Base-by-base conservation (phyloP, 2,797 vertebrate species). In the Fistularia tabacaria region DNA sequence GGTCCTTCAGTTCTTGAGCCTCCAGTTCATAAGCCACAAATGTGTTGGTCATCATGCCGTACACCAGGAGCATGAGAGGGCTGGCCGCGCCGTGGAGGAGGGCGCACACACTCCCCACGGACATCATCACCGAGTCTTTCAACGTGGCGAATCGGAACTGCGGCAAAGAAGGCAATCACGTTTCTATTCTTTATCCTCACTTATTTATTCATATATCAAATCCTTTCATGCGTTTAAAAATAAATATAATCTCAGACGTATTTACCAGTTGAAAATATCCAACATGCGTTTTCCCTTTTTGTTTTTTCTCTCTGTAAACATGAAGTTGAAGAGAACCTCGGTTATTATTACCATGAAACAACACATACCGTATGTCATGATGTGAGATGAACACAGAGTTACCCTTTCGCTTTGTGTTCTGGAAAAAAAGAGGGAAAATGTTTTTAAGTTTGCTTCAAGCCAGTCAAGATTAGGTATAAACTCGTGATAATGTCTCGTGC, bases 21-120 rank as follows among this genome's bases (percentile, higher is more conserved):
- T 97, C 94, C 14, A 89, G 76, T 49, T 98, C 94, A 61, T 96
- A 96, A 2, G 83, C 76, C 46, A 99, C 93, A 81, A 98, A 98
- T 0, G 92, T 92, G 88, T 99, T 89, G 10, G 93, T 95, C 93
- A 99, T 93, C 77, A 83, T 80, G 65, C 94, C 89, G 54, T 96
- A 96, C 10, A 98, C 87, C 37, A 98, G 64, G 11, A 99, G 78
- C 86, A 96, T 89, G 44, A 90, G 88, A 14, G 96, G 95, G 1
- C 89, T 79, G 10, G 93, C 92, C 6, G 86, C 68, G 14, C 97
- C 96, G 10, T 99, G 95, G 49, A 93, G 46, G 47, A 95, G 3
- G 11, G 96, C 93, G 62, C 93, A 96, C 39, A 97, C 36, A 49
- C 90, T 81, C 41, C 96, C 97, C 48, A 90, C 56, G 46, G 77